Evolutionary conservation across 2,888 invertebrate species (phyloP).

Genomic region (Eristalinus aeneus): DNA sequence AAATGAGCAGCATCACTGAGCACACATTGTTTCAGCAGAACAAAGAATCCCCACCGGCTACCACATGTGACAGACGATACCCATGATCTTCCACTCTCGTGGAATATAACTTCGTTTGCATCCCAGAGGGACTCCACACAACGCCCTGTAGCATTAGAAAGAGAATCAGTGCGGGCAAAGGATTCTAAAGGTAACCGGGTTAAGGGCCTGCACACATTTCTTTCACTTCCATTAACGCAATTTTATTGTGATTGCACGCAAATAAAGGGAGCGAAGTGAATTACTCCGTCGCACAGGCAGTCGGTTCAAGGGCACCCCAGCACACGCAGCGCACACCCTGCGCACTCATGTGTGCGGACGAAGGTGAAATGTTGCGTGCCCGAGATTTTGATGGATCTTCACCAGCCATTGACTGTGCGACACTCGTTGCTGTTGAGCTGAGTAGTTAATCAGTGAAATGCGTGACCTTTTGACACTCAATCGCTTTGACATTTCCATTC

Average conservation of each 20-base stretch:
- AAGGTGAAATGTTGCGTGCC: slow-evolving; percentile 51
- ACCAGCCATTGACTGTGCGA: background rate
- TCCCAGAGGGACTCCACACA: background rate
- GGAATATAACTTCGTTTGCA: background rate
- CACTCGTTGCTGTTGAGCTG: slow-evolving; percentile 11
- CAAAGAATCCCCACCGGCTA: too few relatives aligned
- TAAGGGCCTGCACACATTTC: slow-evolving; percentile 35
- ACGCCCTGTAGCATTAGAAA: slow-evolving; percentile 12
- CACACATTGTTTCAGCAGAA: too few relatives aligned
- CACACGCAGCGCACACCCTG: background rate
- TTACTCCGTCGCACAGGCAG: background rate
- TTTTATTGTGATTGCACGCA: slow-evolving; percentile 63
- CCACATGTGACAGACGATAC: too few relatives aligned
- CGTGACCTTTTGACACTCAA: slow-evolving; percentile 15
- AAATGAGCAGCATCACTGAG: too few relatives aligned
- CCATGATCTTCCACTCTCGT: background rate
- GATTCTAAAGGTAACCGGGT: slow-evolving; percentile 50
- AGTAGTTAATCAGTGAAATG: slow-evolving; percentile 32
- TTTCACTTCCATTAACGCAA: slow-evolving; percentile 62
- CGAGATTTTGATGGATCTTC: slow-evolving; percentile 30
- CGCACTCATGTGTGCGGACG: background rate
- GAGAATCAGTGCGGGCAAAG: slow-evolving; percentile 5
- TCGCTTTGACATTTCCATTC: slow-evolving; percentile 22
- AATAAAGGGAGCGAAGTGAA: slow-evolving; percentile 49
- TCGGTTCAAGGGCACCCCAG: background rate